Evolutionary conservation across 2,797 vertebrate species (phyloP), one percentile per base, ranked within the genome.

Genomic region (Enteromius viviparus): DNA sequence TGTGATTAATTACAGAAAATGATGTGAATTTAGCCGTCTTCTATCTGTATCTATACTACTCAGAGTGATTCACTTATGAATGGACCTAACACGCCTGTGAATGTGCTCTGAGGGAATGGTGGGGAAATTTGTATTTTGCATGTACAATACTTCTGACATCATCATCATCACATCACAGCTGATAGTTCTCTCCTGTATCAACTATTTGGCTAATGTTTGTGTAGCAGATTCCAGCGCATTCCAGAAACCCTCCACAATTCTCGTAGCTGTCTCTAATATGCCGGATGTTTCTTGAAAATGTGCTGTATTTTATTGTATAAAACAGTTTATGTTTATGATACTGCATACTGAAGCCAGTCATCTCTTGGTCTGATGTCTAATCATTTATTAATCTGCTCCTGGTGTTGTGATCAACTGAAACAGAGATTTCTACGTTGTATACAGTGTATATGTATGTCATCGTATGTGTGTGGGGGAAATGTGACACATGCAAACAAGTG

Each of bases 21-120:
- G 19, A 49, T 64, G 34, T 40, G 23, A 76, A 68, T 69, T 84
- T 26, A 85, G 80, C 64, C 62, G 14, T 34, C 26, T 32, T 58
- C 29, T 76, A 40, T 71, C 53, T 75, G 34, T 45, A 32, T 53
- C 45, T 51, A 7, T 34, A 32, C 10, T 49, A 21, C n/a, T 66
- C 29, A 4, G 19, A 78, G 11, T 64, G 4, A 78, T 34, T 65
- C 11, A 65, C 10, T 49, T 23, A 26, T 45, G 40, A 70, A 45
- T 45, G 0, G 15, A 42, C 2, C 11, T 69, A 15, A 70, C 12
- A 70, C 3, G 40, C 11, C 23, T 23, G 21, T 29, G 23, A 60
- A 40, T 76, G 3, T 23, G 7, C 68, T 47, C 11, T 45, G 12
- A 45, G n/a, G 21, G n/a, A 70, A 70, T 45, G 11, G 66, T 45